Evolutionary conservation across 1,140 invertebrate genomes (phyloP).

Genomic region (Panonychus citri): DNA sequence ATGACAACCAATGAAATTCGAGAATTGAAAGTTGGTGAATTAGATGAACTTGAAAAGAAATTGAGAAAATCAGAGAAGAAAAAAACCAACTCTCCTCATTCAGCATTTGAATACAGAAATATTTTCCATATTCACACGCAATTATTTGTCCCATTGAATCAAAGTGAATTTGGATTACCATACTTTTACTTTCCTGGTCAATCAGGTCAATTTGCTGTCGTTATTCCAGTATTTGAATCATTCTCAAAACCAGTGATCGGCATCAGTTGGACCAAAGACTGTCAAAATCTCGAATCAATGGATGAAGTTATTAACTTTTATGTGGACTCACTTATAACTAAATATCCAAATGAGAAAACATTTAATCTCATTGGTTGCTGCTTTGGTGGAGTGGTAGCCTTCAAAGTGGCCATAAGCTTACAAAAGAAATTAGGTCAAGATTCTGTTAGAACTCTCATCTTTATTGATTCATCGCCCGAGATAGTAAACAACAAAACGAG

Average conservation of each 20-base stretch:
- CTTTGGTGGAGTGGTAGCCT: conserved; percentile 68
- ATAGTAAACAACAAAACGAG: no score
- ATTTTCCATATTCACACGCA: conserved; percentile 22
- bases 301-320: conserved; percentile 50
- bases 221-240: conserved; percentile 40
- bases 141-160: conserved; percentile 26
- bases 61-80: conserved; percentile 4
- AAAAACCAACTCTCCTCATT: background rate
- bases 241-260: conserved; percentile 58
- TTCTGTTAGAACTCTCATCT: conserved; percentile 26
- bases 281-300: conserved; percentile 35
- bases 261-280: conserved; percentile 54
- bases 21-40: conserved; percentile 41
- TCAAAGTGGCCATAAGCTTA: conserved; percentile 69
- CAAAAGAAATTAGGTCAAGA: conserved; percentile 35
- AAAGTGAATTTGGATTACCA: conserved; percentile 22
- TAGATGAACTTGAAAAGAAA: conserved; percentile 36
- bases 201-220: conserved; percentile 50
- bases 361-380: conserved; percentile 78
- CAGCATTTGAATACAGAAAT: conserved; percentile 5
- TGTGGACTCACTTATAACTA: conserved; percentile 23
- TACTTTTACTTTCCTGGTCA: conserved; percentile 69
- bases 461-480: conserved; percentile 77
- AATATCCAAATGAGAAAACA: background rate
- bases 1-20: conserved; percentile 70